Percentiles rank a stretch among this genome's conserved stretches.
Evolutionary conservation across 2,797 vertebrate genomes (phyloP).

Genomic region (Enteromius viviparus): DNA sequence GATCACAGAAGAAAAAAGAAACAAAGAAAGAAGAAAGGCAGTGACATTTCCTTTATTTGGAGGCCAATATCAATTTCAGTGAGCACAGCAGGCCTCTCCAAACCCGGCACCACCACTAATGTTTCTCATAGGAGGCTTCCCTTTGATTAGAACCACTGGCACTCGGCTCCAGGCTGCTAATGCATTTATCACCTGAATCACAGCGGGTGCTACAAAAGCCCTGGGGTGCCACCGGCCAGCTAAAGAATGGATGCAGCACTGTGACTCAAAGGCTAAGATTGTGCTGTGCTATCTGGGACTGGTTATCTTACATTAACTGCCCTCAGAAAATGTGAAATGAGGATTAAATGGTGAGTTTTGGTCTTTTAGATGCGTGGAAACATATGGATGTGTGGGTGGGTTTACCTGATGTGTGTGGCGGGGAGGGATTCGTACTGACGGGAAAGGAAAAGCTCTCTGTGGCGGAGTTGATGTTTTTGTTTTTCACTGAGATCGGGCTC

Average conservation of each 20-base stretch:
- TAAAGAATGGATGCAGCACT: conserved; percentile 28
- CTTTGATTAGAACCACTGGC: conserved; percentile 44
- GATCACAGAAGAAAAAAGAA: conserved; percentile 30
- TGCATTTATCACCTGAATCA: conserved; percentile 43
- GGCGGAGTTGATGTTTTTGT: conserved; percentile 96
- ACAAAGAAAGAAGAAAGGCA: conserved; percentile 12
- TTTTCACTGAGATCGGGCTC: conserved; percentile 92
- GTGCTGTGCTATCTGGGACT: neutral
- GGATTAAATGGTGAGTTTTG: conserved; percentile 12
- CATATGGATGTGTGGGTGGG: conserved; percentile 3
- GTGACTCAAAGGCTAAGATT: conserved; percentile 10
- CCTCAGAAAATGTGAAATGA: neutral
- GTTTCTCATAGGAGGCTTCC: conserved; percentile 37
- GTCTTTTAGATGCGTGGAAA: neutral
- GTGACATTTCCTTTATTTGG: conserved; percentile 44
- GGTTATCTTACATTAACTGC: conserved; percentile 12
- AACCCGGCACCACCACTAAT: conserved; percentile 29
- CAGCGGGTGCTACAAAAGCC: conserved; percentile 35
- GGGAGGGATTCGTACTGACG: conserved; percentile 95
- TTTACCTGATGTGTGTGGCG: conserved; percentile 95
- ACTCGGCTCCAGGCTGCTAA: conserved; percentile 29
- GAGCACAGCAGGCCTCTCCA: conserved; percentile 19
- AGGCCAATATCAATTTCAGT: conserved; percentile 36
- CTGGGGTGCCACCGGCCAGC: conserved; percentile 19
- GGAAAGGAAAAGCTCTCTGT: conserved; percentile 95